Evolutionary conservation across 1,140 invertebrate genomes (phyloP).

Genomic region (Drosophila virilis): DNA sequence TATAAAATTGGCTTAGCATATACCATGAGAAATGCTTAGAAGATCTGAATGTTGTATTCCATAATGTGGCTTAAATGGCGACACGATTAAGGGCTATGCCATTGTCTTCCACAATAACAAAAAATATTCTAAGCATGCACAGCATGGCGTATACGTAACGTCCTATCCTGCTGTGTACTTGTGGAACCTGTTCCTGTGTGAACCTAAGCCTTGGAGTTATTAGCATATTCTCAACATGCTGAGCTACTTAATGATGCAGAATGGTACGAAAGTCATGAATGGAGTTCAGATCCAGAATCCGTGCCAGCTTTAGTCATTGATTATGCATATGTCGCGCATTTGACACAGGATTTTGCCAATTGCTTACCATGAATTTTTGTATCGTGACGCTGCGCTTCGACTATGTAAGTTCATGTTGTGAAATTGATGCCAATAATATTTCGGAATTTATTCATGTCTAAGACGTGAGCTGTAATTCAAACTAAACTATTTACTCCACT

Average conservation of each 20-base stretch:
- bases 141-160: conserved; percentile 33
- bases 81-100: conserved; percentile 38
- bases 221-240: conserved; percentile 71
- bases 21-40: conserved; percentile 16
- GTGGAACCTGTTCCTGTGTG: background rate
- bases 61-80: conserved; percentile 24
- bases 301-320: conserved; percentile 60
- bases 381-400: conserved; percentile 16
- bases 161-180: conserved; percentile 15
- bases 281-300: conserved; percentile 48
- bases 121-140: conserved; percentile 20
- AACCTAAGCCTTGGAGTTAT: conserved; percentile 35
- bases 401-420: conserved; percentile 28
- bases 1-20: background rate
- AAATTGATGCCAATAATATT: conserved; percentile 56
- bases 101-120: conserved; percentile 44
- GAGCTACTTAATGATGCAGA: conserved; percentile 75
- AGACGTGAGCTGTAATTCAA: conserved; percentile 63
- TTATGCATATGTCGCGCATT: conserved; percentile 48
- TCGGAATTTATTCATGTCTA: conserved; percentile 68
- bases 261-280: conserved; percentile 58
- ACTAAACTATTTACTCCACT: background rate
- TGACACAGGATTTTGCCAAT: conserved; percentile 8
- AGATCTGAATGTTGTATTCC: conserved; percentile 22
- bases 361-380: conserved; percentile 1